Conservation (phyloP, 23 tunicate genomes). For the Halocynthia roretzi region DNA sequence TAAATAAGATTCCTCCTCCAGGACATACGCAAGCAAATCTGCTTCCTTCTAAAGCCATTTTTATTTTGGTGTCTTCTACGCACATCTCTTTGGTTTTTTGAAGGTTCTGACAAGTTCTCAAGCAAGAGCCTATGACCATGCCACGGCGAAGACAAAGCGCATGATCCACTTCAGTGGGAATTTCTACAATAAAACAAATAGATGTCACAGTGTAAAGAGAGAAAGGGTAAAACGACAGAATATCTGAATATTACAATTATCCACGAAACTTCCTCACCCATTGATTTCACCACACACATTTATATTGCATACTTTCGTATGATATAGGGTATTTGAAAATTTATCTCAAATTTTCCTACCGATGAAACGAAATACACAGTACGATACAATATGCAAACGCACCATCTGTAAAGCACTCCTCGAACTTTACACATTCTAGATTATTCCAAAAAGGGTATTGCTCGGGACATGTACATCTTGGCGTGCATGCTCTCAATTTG, state of each 20-base stretch:
- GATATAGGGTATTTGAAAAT: no score
- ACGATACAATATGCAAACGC: not conserved
- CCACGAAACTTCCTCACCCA: no score
- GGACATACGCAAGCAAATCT: constrained; percentile 25
- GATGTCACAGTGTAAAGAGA: no score
- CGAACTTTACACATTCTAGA: constrained; percentile 2
- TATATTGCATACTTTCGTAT: no score
- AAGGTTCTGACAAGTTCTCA: constrained; percentile 15
- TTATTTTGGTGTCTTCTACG: not conserved
- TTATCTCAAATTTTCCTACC: no score
- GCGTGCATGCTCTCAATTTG: not conserved
- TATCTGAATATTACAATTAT: no score
- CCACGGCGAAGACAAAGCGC: constrained; percentile 1
- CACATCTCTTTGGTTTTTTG: constrained; percentile 1
- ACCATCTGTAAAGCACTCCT: not conserved
- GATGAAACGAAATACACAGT: not conserved
- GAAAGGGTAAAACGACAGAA: no score
- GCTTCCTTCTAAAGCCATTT: no score
- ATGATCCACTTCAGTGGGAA: no score
- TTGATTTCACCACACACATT: no score
- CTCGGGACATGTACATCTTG: constrained; percentile 18
- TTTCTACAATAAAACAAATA: no score
- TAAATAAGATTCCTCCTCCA: not conserved
- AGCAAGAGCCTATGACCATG: constrained; percentile 10
- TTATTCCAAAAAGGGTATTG: constrained; percentile 23